Percentiles rank a stretch among this genome's conserved stretches.
Conservation (phyloP, 2,797 vertebrate genomes). For the Cephalopachus bancanus region DNA sequence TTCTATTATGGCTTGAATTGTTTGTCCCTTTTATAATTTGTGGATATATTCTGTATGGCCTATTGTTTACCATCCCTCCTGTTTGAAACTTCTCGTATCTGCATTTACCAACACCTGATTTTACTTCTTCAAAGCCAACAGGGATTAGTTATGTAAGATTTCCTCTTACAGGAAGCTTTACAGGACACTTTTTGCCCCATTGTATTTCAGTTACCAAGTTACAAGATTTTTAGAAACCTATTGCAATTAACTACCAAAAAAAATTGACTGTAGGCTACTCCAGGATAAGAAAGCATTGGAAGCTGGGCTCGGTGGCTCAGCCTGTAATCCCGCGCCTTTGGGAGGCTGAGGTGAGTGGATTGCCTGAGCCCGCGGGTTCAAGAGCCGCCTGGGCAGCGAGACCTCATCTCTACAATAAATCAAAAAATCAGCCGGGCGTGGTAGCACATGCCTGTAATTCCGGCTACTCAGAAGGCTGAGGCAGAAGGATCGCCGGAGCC, state of each 20-base stretch:
- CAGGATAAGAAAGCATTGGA: neutral
- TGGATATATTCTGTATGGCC: neutral
- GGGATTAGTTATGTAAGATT: constrained; percentile 16
- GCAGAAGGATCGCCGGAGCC: too few relatives aligned
- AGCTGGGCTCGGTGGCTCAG: too few relatives aligned
- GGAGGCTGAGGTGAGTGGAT: too few relatives aligned
- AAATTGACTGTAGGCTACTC: neutral
- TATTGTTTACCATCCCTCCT: neutral
- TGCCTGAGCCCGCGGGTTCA: too few relatives aligned
- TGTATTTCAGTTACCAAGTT: constrained; percentile 40
- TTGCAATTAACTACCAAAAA: neutral
- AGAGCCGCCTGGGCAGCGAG: too few relatives aligned
- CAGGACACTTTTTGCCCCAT: neutral
- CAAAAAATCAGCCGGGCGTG: too few relatives aligned
- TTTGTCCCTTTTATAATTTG: neutral
- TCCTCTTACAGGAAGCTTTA: constrained; percentile 48
- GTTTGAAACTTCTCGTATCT: neutral
- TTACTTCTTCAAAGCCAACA: neutral
- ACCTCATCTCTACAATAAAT: too few relatives aligned
- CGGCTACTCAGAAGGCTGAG: too few relatives aligned
- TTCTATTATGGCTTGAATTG: neutral
- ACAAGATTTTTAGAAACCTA: neutral
- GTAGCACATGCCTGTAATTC: too few relatives aligned
- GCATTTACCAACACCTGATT: neutral
- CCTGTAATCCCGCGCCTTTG: too few relatives aligned